Conservation (phyloP, 1,140 invertebrate genomes). For the Pectinophora gossypiella region DNA sequence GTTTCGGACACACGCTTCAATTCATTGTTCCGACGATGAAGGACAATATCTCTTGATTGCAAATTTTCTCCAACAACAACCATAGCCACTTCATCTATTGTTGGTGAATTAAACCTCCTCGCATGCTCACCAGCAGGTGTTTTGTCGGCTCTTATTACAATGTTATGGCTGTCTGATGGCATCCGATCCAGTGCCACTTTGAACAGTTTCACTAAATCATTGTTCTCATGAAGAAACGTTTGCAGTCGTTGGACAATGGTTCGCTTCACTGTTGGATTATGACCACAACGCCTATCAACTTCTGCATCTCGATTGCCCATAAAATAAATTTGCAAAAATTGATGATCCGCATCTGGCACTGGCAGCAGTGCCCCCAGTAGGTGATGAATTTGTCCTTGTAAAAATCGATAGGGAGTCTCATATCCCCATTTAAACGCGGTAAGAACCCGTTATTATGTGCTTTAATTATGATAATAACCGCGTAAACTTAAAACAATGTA, state of each 20-base stretch:
- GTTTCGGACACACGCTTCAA: slow-evolving; percentile 40
- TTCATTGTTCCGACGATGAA: slow-evolving; percentile 42
- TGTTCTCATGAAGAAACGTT: slow-evolving; percentile 48
- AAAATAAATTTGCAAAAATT: slow-evolving; percentile 27
- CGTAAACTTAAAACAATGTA: too few relatives aligned
- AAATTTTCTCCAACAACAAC: slow-evolving; percentile 60
- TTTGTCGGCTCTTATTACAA: slow-evolving; percentile 55
- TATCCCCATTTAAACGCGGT: too few relatives aligned
- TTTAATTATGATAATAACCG: too few relatives aligned
- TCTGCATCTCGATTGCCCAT: slow-evolving; percentile 24
- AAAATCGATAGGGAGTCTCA: too few relatives aligned
- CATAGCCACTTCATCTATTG: slow-evolving; percentile 62
- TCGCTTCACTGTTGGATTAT: slow-evolving; percentile 31
- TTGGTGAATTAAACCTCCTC: slow-evolving; percentile 63
- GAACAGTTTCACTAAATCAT: slow-evolving; percentile 50
- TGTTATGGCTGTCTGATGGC: slow-evolving; percentile 48
- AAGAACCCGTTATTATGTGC: too few relatives aligned
- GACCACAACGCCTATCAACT: slow-evolving; percentile 26
- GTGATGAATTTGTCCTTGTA: slow-evolving; percentile 27
- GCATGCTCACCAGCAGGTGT: slow-evolving; percentile 45
- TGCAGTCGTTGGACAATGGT: slow-evolving; percentile 43
- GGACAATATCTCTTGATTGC: slow-evolving; percentile 55
- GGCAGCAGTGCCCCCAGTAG: slow-evolving; percentile 16
- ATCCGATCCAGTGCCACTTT: slow-evolving; percentile 54
- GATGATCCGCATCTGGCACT: slow-evolving; percentile 17